A percentile compares a stretch with the other conserved stretches of the same genome.
These are phyloP conservation scores for Nymphalis polychloros DNA, from an alignment of 2,888 invertebrate genomes.

Conservation along the genomic window DNA sequence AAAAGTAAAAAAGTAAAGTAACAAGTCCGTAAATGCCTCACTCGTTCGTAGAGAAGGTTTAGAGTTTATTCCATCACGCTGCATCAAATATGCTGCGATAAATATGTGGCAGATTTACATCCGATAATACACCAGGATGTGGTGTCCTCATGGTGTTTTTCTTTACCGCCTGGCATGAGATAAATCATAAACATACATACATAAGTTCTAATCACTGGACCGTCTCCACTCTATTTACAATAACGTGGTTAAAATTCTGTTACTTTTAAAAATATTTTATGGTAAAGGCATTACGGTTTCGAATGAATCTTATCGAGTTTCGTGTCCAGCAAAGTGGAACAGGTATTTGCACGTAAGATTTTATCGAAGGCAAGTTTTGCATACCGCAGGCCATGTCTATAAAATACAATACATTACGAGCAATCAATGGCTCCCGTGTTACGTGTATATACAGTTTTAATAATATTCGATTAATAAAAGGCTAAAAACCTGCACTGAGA, in stretches of 20 bases:
- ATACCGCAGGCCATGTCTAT: conserved; percentile 73
- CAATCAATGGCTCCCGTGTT: conserved; percentile 68
- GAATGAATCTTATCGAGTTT: conserved; percentile 33
- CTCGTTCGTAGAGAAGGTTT: too few species aligned
- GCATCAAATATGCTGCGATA: too few species aligned
- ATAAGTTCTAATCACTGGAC: too few species aligned
- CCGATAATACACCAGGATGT: too few species aligned
- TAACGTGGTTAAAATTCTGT: background rate
- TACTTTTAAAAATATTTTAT: conserved; percentile 14
- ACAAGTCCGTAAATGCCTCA: too few species aligned
- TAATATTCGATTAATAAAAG: conserved; percentile 41
- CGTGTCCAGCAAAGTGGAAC: conserved; percentile 51
- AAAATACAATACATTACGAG: conserved; percentile 76
- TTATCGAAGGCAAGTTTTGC: conserved; percentile 73
- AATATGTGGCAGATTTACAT: too few species aligned
- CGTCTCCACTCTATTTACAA: background rate
- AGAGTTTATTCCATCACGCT: too few species aligned
- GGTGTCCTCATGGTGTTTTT: too few species aligned
- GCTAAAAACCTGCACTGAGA: conserved; percentile 23
- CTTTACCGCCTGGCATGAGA: too few species aligned
- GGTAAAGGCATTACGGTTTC: conserved; percentile 13
- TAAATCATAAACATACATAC: too few species aligned
- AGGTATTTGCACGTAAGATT: conserved; percentile 60
- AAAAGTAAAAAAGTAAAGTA: too few species aligned
- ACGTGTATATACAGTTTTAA: conserved; percentile 62